phyloP scores from a whole-genome alignment of 2,888 invertebrate species.

The Drosophila mulleri region DNA sequence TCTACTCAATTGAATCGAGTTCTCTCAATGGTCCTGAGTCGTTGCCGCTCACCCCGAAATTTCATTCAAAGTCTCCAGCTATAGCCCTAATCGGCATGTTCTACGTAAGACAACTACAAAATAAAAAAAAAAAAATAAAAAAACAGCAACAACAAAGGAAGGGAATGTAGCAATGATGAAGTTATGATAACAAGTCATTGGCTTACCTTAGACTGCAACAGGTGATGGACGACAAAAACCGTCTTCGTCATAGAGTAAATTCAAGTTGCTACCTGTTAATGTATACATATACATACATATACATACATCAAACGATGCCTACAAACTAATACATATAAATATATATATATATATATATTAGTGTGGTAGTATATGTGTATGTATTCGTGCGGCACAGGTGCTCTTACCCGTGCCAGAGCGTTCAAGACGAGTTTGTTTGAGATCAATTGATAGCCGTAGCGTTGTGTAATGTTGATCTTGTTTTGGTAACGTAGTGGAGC shows the following conservation, averaged over 20 bases:
- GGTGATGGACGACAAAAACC: conserved; percentile 67
- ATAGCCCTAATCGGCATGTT: conserved; percentile 39
- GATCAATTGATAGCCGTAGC: conserved; percentile 74
- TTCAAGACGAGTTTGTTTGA: conserved; percentile 69
- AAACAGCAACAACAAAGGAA: conserved; percentile 26
- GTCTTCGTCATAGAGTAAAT: conserved; percentile 66
- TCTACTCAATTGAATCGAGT: conserved; percentile 23
- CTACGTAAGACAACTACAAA: conserved; percentile 41
- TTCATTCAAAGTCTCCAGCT: conserved; percentile 40
- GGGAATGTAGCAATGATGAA: conserved; percentile 32
- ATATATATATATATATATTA: background rate
- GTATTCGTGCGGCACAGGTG: conserved; percentile 45
- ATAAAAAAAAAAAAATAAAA: background rate
- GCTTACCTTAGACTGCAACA: conserved; percentile 61
- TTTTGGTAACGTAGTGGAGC: conserved; percentile 78
- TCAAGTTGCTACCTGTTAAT: conserved; percentile 69
- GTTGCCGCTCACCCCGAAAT: conserved; percentile 42
- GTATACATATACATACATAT: conserved; percentile 10
- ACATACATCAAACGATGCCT: conserved; percentile 54
- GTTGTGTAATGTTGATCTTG: conserved; percentile 80
- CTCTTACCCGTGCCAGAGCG: conserved; percentile 52
- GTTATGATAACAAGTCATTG: conserved; percentile 53
- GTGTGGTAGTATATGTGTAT: background rate
- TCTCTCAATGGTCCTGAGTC: conserved; percentile 55
- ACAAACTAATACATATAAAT: conserved; percentile 20